These are phyloP conservation scores for Scomber japonicus DNA, from an alignment of 2,113 vertebrate genomes.

Conservation along the genomic window DNA sequence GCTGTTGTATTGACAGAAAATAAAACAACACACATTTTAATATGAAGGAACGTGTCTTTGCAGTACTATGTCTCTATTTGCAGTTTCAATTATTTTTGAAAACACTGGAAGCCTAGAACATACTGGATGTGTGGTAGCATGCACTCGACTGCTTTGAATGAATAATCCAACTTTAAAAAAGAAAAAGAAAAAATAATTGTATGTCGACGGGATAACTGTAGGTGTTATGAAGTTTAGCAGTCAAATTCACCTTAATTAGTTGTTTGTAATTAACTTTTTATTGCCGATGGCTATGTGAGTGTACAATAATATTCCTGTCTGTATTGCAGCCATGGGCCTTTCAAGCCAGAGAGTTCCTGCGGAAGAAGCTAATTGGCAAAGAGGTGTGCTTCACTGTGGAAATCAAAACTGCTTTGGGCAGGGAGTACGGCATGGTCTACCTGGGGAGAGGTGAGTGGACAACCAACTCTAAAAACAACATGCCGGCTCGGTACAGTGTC, in stretches of 20 bases:
- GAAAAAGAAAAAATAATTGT: too few species aligned
- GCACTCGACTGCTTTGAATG: too few species aligned
- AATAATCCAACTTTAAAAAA: too few species aligned
- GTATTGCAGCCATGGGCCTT: conserved; percentile 93
- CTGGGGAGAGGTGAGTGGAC: conserved; percentile 91
- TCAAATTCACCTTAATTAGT: neutral
- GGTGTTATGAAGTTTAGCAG: too few species aligned
- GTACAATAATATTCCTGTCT: conserved; percentile 22
- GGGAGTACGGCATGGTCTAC: conserved; percentile 97
- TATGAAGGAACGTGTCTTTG: neutral
- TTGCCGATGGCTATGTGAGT: neutral
- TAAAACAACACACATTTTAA: neutral
- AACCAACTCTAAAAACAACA: neutral
- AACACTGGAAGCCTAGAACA: too few species aligned
- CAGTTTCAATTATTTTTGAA: neutral
- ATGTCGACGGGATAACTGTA: too few species aligned
- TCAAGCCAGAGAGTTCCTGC: conserved; percentile 95
- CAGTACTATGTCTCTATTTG: neutral
- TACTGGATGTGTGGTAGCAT: too few species aligned
- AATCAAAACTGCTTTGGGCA: conserved; percentile 90
- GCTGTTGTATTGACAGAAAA: neutral
- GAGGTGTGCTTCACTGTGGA: conserved; percentile 98
- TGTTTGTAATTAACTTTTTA: neutral
- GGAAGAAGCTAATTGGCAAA: conserved; percentile 98
- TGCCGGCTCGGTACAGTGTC: neutral